Evolutionary conservation across 2,113 vertebrate species (phyloP).

Genomic region (Bufo gargarizans): DNA sequence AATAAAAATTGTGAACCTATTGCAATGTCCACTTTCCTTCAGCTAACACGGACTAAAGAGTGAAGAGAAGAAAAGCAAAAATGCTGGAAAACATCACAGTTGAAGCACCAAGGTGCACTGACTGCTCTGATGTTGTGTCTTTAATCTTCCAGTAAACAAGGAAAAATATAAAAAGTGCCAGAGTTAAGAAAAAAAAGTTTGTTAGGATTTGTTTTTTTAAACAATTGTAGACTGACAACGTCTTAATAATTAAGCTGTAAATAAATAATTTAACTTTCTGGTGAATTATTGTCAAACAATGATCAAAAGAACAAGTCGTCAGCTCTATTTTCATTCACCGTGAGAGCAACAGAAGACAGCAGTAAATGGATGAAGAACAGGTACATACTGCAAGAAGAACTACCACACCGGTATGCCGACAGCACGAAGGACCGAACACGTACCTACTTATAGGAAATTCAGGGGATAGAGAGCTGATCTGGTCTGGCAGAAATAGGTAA

Average conservation of each 20-base stretch:
- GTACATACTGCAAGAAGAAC: background rate
- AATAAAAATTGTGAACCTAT: no score
- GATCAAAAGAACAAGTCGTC: constrained; percentile 3
- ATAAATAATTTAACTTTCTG: background rate
- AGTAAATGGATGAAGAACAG: background rate
- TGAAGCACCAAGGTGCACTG: no score
- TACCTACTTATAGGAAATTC: no score
- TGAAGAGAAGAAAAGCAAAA: no score
- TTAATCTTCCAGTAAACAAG: background rate
- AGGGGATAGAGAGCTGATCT: no score
- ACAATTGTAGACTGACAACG: background rate
- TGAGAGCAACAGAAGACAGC: background rate
- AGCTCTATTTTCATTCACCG: background rate
- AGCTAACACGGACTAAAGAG: no score
- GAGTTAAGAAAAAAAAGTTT: background rate
- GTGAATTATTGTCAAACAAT: background rate
- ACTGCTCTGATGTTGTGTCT: no score
- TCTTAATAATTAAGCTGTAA: constrained; percentile 6
- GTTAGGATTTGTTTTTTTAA: background rate
- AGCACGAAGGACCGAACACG: background rate
- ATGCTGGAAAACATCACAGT: no score
- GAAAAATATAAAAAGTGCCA: background rate
- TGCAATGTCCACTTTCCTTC: no score
- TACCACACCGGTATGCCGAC: background rate
- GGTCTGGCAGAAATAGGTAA: no score